phyloP scores from a whole-genome alignment of 2,888 invertebrate species.

The Capitulum mitella region DNA sequence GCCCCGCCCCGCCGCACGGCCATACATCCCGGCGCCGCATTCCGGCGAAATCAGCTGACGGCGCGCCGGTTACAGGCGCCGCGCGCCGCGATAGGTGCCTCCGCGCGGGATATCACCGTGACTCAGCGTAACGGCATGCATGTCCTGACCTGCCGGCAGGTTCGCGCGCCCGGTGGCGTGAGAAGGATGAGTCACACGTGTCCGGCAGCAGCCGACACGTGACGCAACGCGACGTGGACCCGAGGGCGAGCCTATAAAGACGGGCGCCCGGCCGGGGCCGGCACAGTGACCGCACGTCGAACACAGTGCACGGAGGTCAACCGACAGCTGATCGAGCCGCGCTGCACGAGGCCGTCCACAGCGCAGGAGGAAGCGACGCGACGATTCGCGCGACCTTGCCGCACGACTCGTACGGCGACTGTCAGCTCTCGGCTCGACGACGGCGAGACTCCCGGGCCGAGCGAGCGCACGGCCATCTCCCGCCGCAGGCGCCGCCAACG shows the following conservation, averaged over 20 bases:
- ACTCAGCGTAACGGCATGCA: neutral
- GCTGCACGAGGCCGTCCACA: no score
- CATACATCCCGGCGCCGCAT: no score
- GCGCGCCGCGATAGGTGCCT: neutral
- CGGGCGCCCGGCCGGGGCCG: neutral
- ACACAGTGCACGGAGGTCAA: no score
- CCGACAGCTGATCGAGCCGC: no score
- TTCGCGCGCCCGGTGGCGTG: neutral
- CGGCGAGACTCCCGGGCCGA: no score
- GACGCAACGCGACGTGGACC: neutral
- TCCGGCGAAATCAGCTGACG: neutral
- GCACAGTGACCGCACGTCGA: neutral
- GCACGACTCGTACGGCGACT: no score
- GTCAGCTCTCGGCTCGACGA: no score
- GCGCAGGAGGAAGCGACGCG: no score
- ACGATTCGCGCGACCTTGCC: neutral
- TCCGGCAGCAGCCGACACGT: neutral
- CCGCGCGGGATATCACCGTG: constrained; percentile 11
- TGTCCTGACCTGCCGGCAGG: neutral
- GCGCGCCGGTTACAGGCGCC: neutral
- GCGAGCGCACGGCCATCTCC: neutral
- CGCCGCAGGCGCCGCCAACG: neutral
- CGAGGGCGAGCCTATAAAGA: neutral
- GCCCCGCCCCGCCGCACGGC: neutral
- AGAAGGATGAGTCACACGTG: neutral